A percentile compares a stretch with the other conserved stretches of the same genome.
These are phyloP conservation scores for Drosophila suzukii DNA, from an alignment of 1,140 invertebrate genomes.

Conservation along the genomic window DNA sequence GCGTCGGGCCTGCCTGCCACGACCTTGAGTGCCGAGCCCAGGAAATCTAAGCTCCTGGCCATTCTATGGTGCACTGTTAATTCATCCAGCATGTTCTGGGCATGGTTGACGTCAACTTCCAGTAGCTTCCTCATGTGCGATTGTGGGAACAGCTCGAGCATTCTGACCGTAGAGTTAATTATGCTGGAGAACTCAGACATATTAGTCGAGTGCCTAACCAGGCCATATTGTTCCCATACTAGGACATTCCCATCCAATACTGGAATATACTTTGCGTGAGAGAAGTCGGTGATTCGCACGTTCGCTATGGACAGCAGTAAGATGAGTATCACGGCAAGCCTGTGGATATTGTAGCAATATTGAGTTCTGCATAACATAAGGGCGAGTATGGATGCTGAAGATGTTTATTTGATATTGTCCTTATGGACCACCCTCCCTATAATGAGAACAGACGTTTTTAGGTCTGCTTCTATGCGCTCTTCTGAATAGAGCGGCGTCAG, in stretches of 20 bases:
- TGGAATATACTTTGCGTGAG: slow-evolving; percentile 34
- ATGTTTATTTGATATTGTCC: slow-evolving; percentile 3
- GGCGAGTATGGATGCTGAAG: background rate
- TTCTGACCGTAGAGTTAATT: slow-evolving; percentile 3
- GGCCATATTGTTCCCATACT: slow-evolving; percentile 12
- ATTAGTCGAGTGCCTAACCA: slow-evolving; percentile 18
- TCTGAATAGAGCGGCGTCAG: background rate
- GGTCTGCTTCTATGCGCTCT: slow-evolving; percentile 2
- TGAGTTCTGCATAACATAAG: background rate
- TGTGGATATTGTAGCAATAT: background rate
- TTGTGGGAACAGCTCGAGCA: background rate
- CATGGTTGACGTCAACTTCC: background rate
- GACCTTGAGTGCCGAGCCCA: slow-evolving; percentile 1
- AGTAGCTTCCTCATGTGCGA: background rate
- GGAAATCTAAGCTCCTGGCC: slow-evolving; percentile 1
- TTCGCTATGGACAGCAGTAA: slow-evolving; percentile 1
- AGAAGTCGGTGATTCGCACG: slow-evolving; percentile 23
- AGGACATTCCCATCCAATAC: background rate
- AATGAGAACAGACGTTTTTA: slow-evolving; percentile 1
- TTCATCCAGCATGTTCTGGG: slow-evolving; percentile 3
- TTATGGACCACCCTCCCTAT: slow-evolving; percentile 10
- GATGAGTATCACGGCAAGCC: slow-evolving; percentile 3
- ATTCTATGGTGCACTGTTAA: background rate
- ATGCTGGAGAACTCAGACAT: slow-evolving; percentile 9
- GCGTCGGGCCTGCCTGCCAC: slow-evolving; percentile 2